phyloP scores from a whole-genome alignment of 2,888 invertebrate genomes.

The Meiosimyza platycephala region DNA sequence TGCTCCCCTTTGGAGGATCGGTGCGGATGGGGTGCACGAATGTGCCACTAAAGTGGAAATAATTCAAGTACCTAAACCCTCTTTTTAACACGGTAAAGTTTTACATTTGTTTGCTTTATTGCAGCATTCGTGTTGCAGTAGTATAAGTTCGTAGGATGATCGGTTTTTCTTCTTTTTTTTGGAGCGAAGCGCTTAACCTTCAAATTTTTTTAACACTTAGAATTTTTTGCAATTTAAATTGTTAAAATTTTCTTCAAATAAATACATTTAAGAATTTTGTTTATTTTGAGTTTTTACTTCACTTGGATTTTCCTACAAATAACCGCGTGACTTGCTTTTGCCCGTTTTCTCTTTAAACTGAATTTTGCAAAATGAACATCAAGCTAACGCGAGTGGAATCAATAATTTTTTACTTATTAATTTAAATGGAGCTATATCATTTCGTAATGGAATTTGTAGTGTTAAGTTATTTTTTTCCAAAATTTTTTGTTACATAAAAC shows the following conservation, averaged over 20 bases:
- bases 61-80: not conserved
- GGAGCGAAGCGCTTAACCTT: slow-evolving; percentile 55
- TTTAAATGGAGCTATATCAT: slow-evolving; percentile 1
- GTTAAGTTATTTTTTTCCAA: not conserved
- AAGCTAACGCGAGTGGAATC: slow-evolving; percentile 9
- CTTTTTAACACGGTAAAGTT: not conserved
- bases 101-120: slow-evolving; percentile 35
- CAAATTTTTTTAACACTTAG: slow-evolving; percentile 45
- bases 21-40: not conserved
- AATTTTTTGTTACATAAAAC: slow-evolving; percentile 1
- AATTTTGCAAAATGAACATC: slow-evolving; percentile 1
- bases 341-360: slow-evolving; percentile 19
- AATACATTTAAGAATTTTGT: slow-evolving; percentile 38
- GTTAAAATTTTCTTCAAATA: not conserved
- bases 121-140: slow-evolving; percentile 21
- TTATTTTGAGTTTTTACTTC: slow-evolving; percentile 7
- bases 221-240: not conserved
- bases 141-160: not conserved
- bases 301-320: slow-evolving; percentile 20
- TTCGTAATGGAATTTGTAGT: not conserved
- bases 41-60: not conserved
- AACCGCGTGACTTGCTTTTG: slow-evolving; percentile 48
- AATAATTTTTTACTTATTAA: not conserved
- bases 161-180: slow-evolving; percentile 13
- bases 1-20: not conserved